These are phyloP conservation scores for Hyposoter dolosus DNA, from an alignment of 2,888 invertebrate genomes.

Conservation along the genomic window DNA sequence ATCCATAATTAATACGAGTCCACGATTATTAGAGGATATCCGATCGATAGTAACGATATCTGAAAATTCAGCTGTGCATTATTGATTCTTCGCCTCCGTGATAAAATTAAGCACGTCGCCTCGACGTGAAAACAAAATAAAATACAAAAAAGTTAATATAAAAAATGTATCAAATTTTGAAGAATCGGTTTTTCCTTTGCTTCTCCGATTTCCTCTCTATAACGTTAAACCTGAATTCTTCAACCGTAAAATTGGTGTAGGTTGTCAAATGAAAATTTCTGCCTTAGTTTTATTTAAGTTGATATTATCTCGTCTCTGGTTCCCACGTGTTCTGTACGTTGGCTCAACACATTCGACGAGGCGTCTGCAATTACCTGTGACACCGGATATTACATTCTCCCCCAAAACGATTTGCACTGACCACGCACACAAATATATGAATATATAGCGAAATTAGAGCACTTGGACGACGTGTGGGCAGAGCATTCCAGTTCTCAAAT, in stretches of 20 bases:
- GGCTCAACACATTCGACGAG: neutral
- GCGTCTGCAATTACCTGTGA: neutral
- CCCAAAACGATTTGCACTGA: neutral
- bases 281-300: neutral
- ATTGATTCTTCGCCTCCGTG: neutral
- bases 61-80: neutral
- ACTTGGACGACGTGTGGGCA: neutral
- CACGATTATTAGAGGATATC: neutral
- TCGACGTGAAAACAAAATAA: too few relatives aligned
- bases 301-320: neutral
- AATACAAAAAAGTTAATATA: neutral
- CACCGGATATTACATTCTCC: conserved; percentile 43
- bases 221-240: neutral
- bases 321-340: neutral
- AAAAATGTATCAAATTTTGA: neutral
- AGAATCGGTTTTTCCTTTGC: neutral
- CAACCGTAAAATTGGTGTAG: neutral
- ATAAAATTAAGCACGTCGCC: neutral
- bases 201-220: neutral
- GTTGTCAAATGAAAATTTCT: neutral
- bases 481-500: neutral
- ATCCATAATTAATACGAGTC: conserved; percentile 18
- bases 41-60: neutral
- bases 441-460: neutral
- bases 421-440: neutral